Evolutionary conservation across 2,888 invertebrate species (phyloP).

Genomic region (Drosophila gaucha): DNA sequence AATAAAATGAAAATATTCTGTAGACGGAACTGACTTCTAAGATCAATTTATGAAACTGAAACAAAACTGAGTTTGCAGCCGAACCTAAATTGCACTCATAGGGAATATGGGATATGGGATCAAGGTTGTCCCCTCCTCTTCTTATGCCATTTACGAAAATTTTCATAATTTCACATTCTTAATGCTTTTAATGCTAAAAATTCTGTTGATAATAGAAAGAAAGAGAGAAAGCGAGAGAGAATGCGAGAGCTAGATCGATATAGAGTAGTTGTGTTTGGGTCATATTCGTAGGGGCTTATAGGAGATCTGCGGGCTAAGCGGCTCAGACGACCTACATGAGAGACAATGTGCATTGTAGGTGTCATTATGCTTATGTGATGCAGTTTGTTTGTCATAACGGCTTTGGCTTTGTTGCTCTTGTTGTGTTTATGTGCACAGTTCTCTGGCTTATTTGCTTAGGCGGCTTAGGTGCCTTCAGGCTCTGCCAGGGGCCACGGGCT

Average conservation of each 20-base stretch:
- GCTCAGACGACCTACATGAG: constrained; percentile 32
- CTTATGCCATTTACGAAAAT: too few relatives aligned
- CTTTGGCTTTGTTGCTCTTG: constrained; percentile 25
- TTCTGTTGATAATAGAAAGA: too few relatives aligned
- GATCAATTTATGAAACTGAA: too few relatives aligned
- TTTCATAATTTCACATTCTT: too few relatives aligned
- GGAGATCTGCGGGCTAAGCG: constrained; percentile 25
- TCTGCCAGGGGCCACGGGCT: neutral
- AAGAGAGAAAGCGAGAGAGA: neutral
- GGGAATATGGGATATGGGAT: too few relatives aligned
- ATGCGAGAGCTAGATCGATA: neutral
- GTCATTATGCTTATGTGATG: constrained; percentile 27
- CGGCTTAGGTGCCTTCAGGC: constrained; percentile 47
- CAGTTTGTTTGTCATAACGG: constrained; percentile 39
- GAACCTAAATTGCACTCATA: too few relatives aligned
- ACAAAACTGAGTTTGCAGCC: too few relatives aligned
- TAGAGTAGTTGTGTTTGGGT: constrained; percentile 5
- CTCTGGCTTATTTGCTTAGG: constrained; percentile 68
- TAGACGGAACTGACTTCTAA: too few relatives aligned
- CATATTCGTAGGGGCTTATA: constrained; percentile 8
- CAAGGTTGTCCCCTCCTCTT: too few relatives aligned
- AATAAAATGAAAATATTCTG: too few relatives aligned
- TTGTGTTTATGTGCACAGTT: constrained; percentile 15
- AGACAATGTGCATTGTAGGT: constrained; percentile 35
- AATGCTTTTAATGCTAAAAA: too few relatives aligned